Conservation (phyloP, 92 coral and sea anemone genomes). For the Actinostola sp. region DNA sequence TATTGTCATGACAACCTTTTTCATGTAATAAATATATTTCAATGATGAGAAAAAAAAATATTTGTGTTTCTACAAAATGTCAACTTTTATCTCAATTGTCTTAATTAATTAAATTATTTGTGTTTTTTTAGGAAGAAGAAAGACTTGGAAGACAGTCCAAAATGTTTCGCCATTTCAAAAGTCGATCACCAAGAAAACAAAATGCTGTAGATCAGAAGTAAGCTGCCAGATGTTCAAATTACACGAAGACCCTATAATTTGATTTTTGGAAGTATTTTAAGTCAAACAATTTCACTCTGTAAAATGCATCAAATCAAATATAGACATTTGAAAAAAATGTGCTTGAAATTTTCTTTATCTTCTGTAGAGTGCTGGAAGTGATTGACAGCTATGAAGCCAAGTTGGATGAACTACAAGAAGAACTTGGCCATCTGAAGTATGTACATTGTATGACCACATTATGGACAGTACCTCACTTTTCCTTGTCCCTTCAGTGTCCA, state of each 20-base stretch:
- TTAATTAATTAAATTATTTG: not conserved
- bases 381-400: constrained; percentile 72
- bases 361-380: constrained; percentile 58
- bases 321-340: not conserved
- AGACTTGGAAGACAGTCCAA: constrained; percentile 58
- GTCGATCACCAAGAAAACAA: constrained; percentile 60
- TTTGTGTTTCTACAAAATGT: not conserved
- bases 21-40: no score
- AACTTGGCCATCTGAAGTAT: constrained; percentile 56
- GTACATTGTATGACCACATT: no score
- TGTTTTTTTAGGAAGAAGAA: constrained; percentile 66
- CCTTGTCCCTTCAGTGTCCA: no score
- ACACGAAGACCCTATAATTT: no score
- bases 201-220: constrained; percentile 79
- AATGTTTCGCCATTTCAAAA: constrained; percentile 46
- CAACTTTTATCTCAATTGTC: not conserved
- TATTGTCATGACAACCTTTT: not conserved
- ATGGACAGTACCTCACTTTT: no score
- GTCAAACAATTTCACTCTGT: no score
- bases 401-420: constrained; percentile 54
- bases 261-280: no score
- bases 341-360: not conserved
- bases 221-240: not conserved
- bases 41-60: no score
- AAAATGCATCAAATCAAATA: no score